Evolutionary conservation across 2,888 invertebrate genomes (phyloP).

Genomic region (Heteromurus nitidus): DNA sequence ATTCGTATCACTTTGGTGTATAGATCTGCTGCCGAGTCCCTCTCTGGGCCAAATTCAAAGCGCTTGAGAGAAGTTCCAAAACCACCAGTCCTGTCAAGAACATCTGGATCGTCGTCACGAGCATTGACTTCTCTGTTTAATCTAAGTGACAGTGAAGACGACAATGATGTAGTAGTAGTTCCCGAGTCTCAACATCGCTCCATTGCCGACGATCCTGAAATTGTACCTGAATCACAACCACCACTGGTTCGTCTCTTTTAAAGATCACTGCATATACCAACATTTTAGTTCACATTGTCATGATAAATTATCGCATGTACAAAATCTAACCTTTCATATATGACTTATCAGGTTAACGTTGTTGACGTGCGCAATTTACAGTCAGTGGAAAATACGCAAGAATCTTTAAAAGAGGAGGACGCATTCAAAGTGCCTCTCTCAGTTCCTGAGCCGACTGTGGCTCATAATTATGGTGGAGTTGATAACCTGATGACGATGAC

Average conservation of each 20-base stretch:
- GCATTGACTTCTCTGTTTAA: conserved; percentile 25
- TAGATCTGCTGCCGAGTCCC: conserved; percentile 45
- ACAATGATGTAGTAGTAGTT: background rate
- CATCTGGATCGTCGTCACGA: background rate
- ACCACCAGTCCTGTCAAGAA: background rate
- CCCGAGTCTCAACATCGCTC: conserved; percentile 11
- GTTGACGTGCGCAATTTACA: conserved; percentile 44
- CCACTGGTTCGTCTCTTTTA: conserved; percentile 30
- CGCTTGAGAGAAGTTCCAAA: conserved; percentile 23
- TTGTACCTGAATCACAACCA: background rate
- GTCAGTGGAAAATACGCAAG: background rate
- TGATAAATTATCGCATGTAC: too few relatives aligned
- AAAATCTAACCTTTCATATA: background rate
- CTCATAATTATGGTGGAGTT: conserved; percentile 6
- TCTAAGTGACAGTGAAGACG: conserved; percentile 31
- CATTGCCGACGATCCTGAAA: background rate
- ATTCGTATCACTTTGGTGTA: too few relatives aligned
- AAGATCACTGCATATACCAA: too few relatives aligned
- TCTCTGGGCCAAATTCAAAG: conserved; percentile 17
- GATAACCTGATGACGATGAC: conserved; percentile 39
- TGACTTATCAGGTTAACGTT: conserved; percentile 23
- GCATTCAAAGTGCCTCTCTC: conserved; percentile 13
- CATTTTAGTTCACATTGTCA: too few relatives aligned
- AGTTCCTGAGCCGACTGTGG: conserved; percentile 1
- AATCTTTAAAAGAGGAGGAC: conserved; percentile 9